Evolutionary conservation across 1,140 invertebrate species (phyloP).

Genomic region (Luehdorfia chinensis): DNA sequence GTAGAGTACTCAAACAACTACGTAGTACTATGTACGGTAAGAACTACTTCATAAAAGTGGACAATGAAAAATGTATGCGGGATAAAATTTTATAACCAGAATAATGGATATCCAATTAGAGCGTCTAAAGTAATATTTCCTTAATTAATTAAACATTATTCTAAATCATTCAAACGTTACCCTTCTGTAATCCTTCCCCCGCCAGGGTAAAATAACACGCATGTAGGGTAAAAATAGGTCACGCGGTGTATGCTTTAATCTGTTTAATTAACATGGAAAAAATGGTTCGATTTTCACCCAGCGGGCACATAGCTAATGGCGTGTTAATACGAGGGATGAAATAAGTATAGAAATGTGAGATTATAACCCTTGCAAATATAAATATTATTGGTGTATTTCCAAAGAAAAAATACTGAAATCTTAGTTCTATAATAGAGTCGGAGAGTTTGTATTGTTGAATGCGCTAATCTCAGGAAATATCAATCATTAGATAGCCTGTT

Average conservation of each 20-base stretch:
- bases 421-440: too few species aligned
- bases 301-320: constrained; percentile 33
- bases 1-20: too few species aligned
- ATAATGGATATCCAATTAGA: constrained; percentile 34
- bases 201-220: constrained; percentile 30
- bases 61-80: constrained; percentile 17
- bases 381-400: too few species aligned
- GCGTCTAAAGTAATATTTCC: constrained; percentile 31
- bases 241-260: constrained; percentile 37
- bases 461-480: too few species aligned
- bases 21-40: too few species aligned
- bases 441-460: too few species aligned
- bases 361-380: too few species aligned
- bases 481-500: too few species aligned
- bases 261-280: constrained; percentile 49
- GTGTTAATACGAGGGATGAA: constrained; percentile 35
- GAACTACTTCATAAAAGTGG: neutral
- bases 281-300: constrained; percentile 45
- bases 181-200: constrained; percentile 25
- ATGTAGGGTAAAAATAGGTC: constrained; percentile 44
- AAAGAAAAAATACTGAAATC: too few species aligned
- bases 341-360: constrained; percentile 3
- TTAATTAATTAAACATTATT: constrained; percentile 51
- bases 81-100: constrained; percentile 9
- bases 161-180: constrained; percentile 37